phyloP scores from a whole-genome alignment of 64 coral and sea anemone species.

The Pachyseris speciosa region DNA sequence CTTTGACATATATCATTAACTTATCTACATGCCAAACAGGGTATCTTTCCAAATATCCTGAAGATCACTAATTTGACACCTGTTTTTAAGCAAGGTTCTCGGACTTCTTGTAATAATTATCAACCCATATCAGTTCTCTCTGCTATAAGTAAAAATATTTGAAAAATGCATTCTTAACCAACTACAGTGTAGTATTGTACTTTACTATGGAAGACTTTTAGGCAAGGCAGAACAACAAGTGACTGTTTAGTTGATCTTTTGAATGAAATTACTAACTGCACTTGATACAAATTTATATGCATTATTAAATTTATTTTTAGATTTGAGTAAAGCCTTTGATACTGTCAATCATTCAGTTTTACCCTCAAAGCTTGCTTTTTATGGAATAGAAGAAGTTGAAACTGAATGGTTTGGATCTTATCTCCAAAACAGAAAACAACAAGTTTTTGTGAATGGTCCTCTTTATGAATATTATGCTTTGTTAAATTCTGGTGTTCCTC shows the following conservation, averaged over 20 bases:
- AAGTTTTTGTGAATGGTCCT: conserved; percentile 16
- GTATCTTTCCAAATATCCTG: not conserved
- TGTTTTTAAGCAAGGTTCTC: conserved; percentile 33
- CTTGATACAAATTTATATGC: not conserved
- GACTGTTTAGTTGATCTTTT: too few species aligned
- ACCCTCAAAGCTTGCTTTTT: conserved; percentile 4
- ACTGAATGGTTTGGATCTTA: conserved; percentile 56
- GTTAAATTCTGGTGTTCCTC: too few species aligned
- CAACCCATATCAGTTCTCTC: conserved; percentile 16
- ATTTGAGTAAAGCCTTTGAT: conserved; percentile 29
- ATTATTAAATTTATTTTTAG: conserved; percentile 20
- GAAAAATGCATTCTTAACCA: conserved; percentile 6
- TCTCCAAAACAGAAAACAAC: conserved; percentile 14
- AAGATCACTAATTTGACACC: not conserved
- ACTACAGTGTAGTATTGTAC: not conserved
- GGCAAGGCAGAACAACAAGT: not conserved
- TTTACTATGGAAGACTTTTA: not conserved
- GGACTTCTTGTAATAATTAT: conserved; percentile 40
- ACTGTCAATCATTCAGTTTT: conserved; percentile 30
- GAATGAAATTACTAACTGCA: not conserved
- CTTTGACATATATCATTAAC: too few species aligned
- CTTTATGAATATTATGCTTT: too few species aligned
- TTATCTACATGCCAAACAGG: too few species aligned
- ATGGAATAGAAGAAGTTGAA: conserved; percentile 34
- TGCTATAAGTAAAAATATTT: conserved; percentile 25